Evolutionary conservation across 2,888 invertebrate genomes (phyloP), one percentile per base, ranked within the genome.

Genomic region (Caenorhabditis zanzibari): DNA sequence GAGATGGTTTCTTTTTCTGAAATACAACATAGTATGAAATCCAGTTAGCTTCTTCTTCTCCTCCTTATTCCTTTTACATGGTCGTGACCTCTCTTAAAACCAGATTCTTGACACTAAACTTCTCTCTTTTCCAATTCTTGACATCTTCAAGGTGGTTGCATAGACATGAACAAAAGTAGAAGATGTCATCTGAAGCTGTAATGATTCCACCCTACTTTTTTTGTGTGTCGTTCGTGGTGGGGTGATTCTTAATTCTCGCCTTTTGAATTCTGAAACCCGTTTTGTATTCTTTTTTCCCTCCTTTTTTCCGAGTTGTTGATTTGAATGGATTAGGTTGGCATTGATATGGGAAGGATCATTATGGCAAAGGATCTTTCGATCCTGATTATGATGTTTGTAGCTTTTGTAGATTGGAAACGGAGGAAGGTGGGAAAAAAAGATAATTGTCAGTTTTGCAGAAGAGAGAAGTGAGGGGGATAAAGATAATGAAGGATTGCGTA

Each of bases 1-100:
- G n/a, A 22, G 9, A 12, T 0, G 2, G 16, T 19, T 2, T 9
- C 35, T 10, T 58, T 59, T 16, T 61, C 61, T 41, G 61, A 61
- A 61, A 61, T 61, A 59, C 59, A 44, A 63, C 24, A 44, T 26
- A 63, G 26, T 41, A 47, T 22, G 22, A 49, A 68, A 68, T 75
- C 66, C 66, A 75, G 75, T 75, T 75, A 49, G 59, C 41, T 47
- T 54, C 64, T 28, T 44, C 41, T 47, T 24, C 61, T 24, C 14
- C 38, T 44, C 56, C 22, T 35, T n/a, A n/a, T 35, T 38, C 19
- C 32, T 24, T 56, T 58, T 56, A 35, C 44, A 44, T 56, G 28
- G 49, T 68, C 68, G 68, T 68, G 76, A 76, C 76, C 76, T 76
- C 76, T 61, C 35, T 35, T 54, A 52, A 61, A 76, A 76, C 76